Evolutionary conservation across 92 coral and sea anemone genomes (phyloP).

Genomic region (Parazoanthus swiftii): DNA sequence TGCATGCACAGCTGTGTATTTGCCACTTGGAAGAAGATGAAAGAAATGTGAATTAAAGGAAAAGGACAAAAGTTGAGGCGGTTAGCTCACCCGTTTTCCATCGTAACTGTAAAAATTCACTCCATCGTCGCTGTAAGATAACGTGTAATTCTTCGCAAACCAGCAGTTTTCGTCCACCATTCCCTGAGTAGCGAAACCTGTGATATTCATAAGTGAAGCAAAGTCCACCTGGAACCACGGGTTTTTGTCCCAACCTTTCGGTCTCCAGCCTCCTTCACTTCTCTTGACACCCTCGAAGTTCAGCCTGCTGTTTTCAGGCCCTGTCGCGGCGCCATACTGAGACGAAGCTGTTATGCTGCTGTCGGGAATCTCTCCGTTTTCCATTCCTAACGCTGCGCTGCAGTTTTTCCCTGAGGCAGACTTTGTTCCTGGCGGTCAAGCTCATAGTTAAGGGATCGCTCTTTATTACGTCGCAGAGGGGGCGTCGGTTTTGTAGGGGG

Average conservation of each 20-base stretch:
- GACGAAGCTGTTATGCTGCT: neutral
- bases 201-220: neutral
- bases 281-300: neutral
- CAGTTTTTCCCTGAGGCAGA: neutral
- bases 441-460: too few relatives aligned
- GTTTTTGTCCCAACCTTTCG: neutral
- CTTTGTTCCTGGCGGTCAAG: neutral
- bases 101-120: neutral
- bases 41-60: too few relatives aligned
- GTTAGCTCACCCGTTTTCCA: neutral
- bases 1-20: too few relatives aligned
- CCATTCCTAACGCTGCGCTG: neutral
- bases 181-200: slow-evolving; percentile 6
- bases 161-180: neutral
- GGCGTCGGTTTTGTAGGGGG: too few relatives aligned
- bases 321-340: neutral
- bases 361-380: neutral
- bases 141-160: neutral
- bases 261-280: neutral
- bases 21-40: too few relatives aligned
- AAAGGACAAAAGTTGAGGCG: too few relatives aligned
- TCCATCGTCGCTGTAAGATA: neutral
- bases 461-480: too few relatives aligned
- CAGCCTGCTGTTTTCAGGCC: neutral
- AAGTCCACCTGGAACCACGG: slow-evolving; percentile 9